Evolutionary conservation across 2,797 vertebrate genomes (phyloP).

Genomic region (Pelobates cultripes): DNA sequence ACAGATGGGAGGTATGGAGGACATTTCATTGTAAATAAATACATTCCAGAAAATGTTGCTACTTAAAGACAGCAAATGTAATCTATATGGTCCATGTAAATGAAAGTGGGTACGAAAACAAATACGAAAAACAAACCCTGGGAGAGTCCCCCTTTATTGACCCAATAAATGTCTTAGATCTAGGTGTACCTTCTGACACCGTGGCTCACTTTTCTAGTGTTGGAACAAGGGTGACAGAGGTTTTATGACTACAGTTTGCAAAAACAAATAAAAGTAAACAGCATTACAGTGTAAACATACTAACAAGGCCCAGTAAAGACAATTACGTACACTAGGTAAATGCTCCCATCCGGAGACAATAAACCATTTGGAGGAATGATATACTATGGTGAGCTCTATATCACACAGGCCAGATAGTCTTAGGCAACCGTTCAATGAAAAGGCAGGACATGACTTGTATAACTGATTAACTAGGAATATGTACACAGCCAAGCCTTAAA

Average conservation of each 20-base stretch:
- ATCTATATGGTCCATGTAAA: no score
- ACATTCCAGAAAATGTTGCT: no score
- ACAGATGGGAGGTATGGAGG: no score
- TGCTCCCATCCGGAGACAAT: background rate
- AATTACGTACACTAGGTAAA: background rate
- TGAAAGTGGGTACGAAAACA: no score
- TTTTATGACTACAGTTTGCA: constrained; percentile 3
- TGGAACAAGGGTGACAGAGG: constrained; percentile 8
- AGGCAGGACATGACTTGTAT: background rate
- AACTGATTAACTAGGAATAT: background rate
- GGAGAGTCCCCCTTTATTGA: background rate
- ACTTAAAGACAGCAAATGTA: no score
- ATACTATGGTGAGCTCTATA: background rate
- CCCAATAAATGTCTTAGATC: background rate
- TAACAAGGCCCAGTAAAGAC: constrained; percentile 6
- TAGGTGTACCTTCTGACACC: background rate
- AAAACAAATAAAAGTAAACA: background rate
- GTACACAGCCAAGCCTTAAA: background rate
- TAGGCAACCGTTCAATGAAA: background rate
- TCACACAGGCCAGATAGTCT: background rate
- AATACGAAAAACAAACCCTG: no score
- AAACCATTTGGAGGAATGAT: background rate
- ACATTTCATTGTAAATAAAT: no score
- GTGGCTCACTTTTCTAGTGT: background rate
- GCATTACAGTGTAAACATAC: constrained; percentile 16